A percentile compares a stretch with the other conserved stretches of the same genome.
phyloP scores from a whole-genome alignment of 2,888 invertebrate species.

The Ophion ventricosus region DNA sequence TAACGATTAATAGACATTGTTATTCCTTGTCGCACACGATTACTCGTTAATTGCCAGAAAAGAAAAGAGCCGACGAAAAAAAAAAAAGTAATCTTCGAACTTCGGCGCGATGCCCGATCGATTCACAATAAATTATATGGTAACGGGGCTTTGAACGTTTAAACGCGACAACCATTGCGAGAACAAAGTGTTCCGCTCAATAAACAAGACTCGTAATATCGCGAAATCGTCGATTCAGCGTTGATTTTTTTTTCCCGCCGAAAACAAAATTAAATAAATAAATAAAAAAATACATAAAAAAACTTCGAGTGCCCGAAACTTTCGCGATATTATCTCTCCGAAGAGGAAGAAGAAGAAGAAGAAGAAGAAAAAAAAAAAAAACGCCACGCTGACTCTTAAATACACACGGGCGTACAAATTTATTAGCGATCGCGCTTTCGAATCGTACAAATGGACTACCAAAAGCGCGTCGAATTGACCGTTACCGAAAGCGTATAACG shows the following conservation, averaged over 20 bases:
- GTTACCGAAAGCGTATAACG: slow-evolving; percentile 69
- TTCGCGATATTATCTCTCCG: slow-evolving; percentile 44
- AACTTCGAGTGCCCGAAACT: slow-evolving; percentile 26
- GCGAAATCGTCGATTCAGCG: slow-evolving; percentile 7
- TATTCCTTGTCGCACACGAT: not conserved
- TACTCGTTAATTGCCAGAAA: not conserved
- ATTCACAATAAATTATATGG: not conserved
- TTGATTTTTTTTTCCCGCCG: slow-evolving; percentile 12
- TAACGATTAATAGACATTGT: too few relatives aligned
- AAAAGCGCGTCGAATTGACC: slow-evolving; percentile 61
- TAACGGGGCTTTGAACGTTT: not conserved
- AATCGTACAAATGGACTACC: slow-evolving; percentile 56
- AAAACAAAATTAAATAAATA: not conserved
- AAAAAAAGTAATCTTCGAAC: not conserved
- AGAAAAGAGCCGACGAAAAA: not conserved
- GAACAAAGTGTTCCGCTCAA: not conserved
- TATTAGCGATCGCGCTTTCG: slow-evolving; percentile 63
- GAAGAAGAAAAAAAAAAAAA: slow-evolving; percentile 14
- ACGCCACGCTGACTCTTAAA: slow-evolving; percentile 48
- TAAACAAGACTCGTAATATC: slow-evolving; percentile 3
- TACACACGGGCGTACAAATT: slow-evolving; percentile 18
- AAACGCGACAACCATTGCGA: not conserved
- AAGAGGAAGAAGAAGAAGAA: too few relatives aligned
- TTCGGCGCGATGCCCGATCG: not conserved
- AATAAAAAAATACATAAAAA: slow-evolving; percentile 4